Base-by-base conservation (phyloP, 2,888 invertebrate genomes). In the Acronicta alni region DNA sequence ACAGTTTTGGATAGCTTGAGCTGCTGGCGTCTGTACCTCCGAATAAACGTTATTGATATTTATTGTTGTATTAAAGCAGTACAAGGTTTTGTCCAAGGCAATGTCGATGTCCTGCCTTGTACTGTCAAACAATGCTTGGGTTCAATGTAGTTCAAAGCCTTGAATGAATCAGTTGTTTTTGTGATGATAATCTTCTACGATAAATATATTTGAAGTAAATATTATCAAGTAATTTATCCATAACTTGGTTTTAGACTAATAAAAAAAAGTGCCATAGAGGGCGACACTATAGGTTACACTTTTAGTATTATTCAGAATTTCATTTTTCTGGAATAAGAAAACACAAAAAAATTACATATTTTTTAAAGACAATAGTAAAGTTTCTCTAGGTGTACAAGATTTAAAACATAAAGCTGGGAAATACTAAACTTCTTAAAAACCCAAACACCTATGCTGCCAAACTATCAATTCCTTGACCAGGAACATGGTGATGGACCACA, bases 401-500 rank as follows among this genome's bases (percentile, higher is more conserved):
- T 2, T 2, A 5, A 20, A 20, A 20, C 9, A 30, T 30, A 30
- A 30, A 30, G 30, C 30, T 0, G 10, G 30, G 3, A 12, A 12
- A 3, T 30, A 30, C 10, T 30, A 3, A 5, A n/a, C 14, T 17
- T 7, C 16, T 43, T 17, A 38, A 62, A 46, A 68, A 42, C 63
- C 54, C 61, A 68, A 75, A 72, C 58, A 14, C 62, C 35, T 18
- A 35, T 39, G 41, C 7, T 16, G 43, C 30, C 52, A 51, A 52
- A 64, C 52, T 42, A 43, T 60, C 68, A 75, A 77, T 75, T 77
- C 67, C 61, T 63, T 56, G 37, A 63, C 53, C 44, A 74, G 60
- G 65, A 77, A 66, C 55, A 49, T 64, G 43, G 38, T 43, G 14
- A 67, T 54, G 70, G 61, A 62, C 54, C 67, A 74, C 71, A 71